A percentile compares a stretch with the other conserved stretches of the same genome.
Conservation (phyloP, 92 coral and sea anemone genomes). For the Palythoa heliodiscus region DNA sequence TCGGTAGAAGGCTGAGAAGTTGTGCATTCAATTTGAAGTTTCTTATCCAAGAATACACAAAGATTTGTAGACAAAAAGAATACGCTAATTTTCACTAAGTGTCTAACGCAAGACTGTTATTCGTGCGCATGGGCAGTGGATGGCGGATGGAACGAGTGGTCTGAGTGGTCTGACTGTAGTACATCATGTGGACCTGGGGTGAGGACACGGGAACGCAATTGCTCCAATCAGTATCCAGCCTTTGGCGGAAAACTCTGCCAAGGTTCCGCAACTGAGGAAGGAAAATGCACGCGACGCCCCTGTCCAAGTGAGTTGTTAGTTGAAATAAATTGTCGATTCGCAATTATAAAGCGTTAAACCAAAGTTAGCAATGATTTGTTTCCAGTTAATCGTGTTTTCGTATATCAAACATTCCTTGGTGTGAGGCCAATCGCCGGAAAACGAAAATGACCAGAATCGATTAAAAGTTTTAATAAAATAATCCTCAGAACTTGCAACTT, state of each 20-base stretch:
- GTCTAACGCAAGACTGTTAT: not conserved
- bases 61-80: too few relatives aligned
- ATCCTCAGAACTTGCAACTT: too few relatives aligned
- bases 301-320: slow-evolving; percentile 24
- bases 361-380: not conserved
- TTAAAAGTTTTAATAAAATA: too few relatives aligned
- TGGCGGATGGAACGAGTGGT: slow-evolving; percentile 61
- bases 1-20: too few relatives aligned
- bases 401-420: too few relatives aligned
- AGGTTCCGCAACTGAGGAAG: slow-evolving; percentile 44
- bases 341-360: not conserved
- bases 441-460: too few relatives aligned
- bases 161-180: slow-evolving; percentile 62
- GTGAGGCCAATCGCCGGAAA: too few relatives aligned
- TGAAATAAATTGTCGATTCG: not conserved
- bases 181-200: slow-evolving; percentile 64
- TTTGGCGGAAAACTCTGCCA: slow-evolving; percentile 59
- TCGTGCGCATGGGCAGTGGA: slow-evolving; percentile 41
- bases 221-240: slow-evolving; percentile 58
- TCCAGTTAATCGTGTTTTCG: too few relatives aligned
- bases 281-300: slow-evolving; percentile 35
- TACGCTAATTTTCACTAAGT: too few relatives aligned
- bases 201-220: slow-evolving; percentile 58
- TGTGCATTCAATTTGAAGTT: too few relatives aligned
- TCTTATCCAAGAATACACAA: too few relatives aligned